Base-by-base conservation (phyloP, 2,888 invertebrate genomes). In the Diarsia mendica region DNA sequence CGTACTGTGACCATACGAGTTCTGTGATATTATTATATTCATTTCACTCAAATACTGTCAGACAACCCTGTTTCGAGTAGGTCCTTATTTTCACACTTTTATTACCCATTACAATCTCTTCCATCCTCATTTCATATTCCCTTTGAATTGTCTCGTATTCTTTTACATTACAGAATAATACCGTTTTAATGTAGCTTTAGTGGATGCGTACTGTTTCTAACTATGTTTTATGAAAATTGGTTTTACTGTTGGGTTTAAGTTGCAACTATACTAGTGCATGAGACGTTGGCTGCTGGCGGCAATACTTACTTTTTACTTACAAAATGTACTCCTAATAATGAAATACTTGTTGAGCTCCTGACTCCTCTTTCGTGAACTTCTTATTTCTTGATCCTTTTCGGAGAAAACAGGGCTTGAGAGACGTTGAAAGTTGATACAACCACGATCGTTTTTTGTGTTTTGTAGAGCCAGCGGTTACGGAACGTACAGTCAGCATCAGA, bases 61-160 rank as follows among this genome's bases (percentile, higher is more conserved):
- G 58, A 28, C 64, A 49, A n/a, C 39, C 28, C 67, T 63, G 44
- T 11, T 49, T 55, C 20, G 55, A 48, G 44, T 44, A 23, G 67
- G 9, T 49, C 33, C 53, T 60, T 75, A 69, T 61, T 74, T 80
- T 74, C 67, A 69, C 60, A 69, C 33, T 80, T 75, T 61, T 79
- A 80, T 74, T 55, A 80, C 33, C 60, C 61, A 80, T 75, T 75
- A 69, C n/a, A 77, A 73, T 68, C 46, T 70, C 55, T 80, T 65
- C 20, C 51, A 51, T 63, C n/a, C 80, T 80, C 69, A 75, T 79
- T 77, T 75, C 61, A 63, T 67, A 79, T 80, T 79, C 69, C 46
- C 58, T 69, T 68, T 46, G 65, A 68, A 72, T 72, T 33, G 53
- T 80, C 67, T 75, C 55, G 23, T 75, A 70, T 48, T 67, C 53